phyloP scores from a whole-genome alignment of 2,113 vertebrate genomes.

The Cebidichthys violaceus region DNA sequence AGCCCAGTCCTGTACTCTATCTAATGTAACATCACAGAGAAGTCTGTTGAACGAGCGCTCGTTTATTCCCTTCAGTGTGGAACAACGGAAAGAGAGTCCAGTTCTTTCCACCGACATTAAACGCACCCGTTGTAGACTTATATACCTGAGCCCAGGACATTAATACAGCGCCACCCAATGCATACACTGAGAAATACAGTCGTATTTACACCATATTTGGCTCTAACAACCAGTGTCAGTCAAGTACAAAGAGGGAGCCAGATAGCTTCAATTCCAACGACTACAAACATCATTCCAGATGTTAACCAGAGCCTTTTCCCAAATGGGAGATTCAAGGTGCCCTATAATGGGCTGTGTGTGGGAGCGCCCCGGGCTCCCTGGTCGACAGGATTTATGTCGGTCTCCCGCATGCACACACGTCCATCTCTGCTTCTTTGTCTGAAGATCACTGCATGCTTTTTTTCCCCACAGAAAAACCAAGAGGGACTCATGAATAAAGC shows the following conservation, averaged over 20 bases:
- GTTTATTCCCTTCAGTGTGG: too few relatives aligned
- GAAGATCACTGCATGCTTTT: constrained; percentile 44
- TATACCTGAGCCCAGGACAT: too few relatives aligned
- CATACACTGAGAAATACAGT: too few relatives aligned
- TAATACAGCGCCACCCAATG: too few relatives aligned
- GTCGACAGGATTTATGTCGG: constrained; percentile 54
- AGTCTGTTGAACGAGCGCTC: too few relatives aligned
- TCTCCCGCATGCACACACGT: constrained; percentile 56
- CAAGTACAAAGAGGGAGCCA: constrained; percentile 52
- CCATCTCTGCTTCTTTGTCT: constrained; percentile 62
- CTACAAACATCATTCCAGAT: constrained; percentile 68
- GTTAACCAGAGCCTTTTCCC: constrained; percentile 65
- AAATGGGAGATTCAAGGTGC: constrained; percentile 70
- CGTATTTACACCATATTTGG: too few relatives aligned
- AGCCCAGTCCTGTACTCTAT: too few relatives aligned
- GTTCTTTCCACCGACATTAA: too few relatives aligned
- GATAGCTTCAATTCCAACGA: constrained; percentile 52
- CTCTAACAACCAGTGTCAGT: constrained; percentile 39
- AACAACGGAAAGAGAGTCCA: too few relatives aligned
- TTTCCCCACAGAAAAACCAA: constrained; percentile 60
- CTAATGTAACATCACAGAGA: too few relatives aligned
- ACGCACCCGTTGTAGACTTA: too few relatives aligned
- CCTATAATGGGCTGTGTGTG: constrained; percentile 66
- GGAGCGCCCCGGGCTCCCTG: constrained; percentile 53
- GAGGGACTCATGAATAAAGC: constrained; percentile 71